A percentile compares a stretch with the other conserved stretches of the same genome.
These are phyloP conservation scores for Montipora cactus DNA, from an alignment of 64 coral and sea anemone genomes.

Conservation along the genomic window DNA sequence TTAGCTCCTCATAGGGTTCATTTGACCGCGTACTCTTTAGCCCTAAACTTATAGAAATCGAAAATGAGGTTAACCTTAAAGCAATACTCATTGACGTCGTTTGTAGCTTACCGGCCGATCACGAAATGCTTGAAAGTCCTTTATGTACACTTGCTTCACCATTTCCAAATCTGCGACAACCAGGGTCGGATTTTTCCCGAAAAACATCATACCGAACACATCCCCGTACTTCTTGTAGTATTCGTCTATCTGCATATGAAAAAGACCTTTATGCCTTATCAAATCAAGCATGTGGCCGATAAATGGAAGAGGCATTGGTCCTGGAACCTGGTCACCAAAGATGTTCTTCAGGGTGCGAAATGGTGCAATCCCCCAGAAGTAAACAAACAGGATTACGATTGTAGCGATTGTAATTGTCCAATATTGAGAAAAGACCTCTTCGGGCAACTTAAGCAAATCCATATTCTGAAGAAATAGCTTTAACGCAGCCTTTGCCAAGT, in stretches of 20 bases:
- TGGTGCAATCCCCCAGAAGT: constrained; percentile 15
- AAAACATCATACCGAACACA: constrained; percentile 18
- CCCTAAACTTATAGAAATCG: too few species aligned
- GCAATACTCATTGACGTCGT: too few species aligned
- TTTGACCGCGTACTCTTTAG: too few species aligned
- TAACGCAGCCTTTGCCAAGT: background rate
- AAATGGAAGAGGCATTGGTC: constrained; percentile 27
- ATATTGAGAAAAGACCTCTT: background rate
- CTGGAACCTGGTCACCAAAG: constrained; percentile 25
- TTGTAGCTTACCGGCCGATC: constrained; percentile 43
- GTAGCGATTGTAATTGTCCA: background rate
- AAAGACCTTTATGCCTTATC: background rate
- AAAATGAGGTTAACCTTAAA: too few species aligned
- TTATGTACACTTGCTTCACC: constrained; percentile 26
- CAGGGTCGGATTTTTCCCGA: background rate
- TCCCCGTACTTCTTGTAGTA: constrained; percentile 66
- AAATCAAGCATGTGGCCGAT: constrained; percentile 35
- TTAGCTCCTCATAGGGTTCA: too few species aligned
- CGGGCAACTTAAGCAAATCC: background rate
- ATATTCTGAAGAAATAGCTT: background rate
- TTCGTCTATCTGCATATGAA: constrained; percentile 44
- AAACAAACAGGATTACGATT: constrained; percentile 5
- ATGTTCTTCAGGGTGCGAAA: background rate
- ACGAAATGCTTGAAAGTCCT: constrained; percentile 21
- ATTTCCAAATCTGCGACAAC: constrained; percentile 36